Conservation (phyloP, 1,140 invertebrate species). For the Colletes gigas region DNA sequence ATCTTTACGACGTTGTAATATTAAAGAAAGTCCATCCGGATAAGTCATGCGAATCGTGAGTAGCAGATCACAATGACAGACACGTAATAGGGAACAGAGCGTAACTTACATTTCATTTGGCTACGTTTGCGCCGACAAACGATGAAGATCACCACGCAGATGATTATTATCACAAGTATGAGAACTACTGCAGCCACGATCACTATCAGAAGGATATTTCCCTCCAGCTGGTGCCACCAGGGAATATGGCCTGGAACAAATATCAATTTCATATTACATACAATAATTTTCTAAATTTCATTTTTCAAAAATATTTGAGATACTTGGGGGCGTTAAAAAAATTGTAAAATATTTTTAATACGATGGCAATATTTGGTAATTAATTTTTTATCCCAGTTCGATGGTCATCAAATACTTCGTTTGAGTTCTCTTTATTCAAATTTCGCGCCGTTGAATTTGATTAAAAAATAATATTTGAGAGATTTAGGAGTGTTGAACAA, state of each 20-base stretch:
- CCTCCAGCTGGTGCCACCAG: conserved; percentile 89
- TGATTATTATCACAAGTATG: conserved; percentile 89
- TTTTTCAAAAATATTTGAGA: no score
- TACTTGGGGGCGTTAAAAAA: no score
- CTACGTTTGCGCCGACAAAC: conserved; percentile 89
- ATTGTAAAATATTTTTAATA: no score
- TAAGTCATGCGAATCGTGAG: conserved; percentile 51
- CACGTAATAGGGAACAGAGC: conserved; percentile 14
- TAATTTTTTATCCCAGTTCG: no score
- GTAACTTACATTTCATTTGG: conserved; percentile 92
- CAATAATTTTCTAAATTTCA: no score
- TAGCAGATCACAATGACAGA: conserved; percentile 45
- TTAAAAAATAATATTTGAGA: no score
- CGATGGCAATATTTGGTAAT: no score
- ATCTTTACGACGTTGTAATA: not conserved
- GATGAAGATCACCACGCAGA: conserved; percentile 91
- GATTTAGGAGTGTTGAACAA: no score
- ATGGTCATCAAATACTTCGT: no score
- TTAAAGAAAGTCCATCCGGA: conserved; percentile 31
- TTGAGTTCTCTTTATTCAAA: no score
- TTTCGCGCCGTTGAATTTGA: no score
- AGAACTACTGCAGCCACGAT: conserved; percentile 88
- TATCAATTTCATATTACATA: not conserved
- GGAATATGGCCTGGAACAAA: conserved; percentile 77
- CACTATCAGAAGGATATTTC: conserved; percentile 89